These are phyloP conservation scores for Raja brachyura DNA, from an alignment of 2,113 vertebrate species.

Conservation along the genomic window DNA sequence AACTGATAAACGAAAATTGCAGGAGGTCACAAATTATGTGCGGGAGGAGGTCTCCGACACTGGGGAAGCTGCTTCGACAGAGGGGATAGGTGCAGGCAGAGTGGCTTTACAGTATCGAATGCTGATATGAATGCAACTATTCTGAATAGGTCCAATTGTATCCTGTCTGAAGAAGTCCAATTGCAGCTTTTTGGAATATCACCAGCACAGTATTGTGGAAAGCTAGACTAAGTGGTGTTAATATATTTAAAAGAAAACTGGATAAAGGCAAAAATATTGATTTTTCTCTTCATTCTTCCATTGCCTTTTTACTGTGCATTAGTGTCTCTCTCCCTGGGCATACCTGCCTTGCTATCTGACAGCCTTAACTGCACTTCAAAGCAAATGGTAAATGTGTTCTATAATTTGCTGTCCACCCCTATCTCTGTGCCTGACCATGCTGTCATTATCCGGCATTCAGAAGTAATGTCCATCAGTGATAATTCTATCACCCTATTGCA, in stretches of 20 bases:
- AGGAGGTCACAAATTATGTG: neutral
- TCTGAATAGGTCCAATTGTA: neutral
- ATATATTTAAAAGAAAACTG: neutral
- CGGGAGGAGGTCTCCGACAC: neutral
- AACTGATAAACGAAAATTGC: too few relatives aligned
- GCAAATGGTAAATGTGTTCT: neutral
- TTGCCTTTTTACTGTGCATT: neutral
- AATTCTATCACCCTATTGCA: neutral
- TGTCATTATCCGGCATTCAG: neutral
- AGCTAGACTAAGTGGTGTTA: neutral
- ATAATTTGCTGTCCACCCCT: neutral
- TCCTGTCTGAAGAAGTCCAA: neutral
- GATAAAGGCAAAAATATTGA: neutral
- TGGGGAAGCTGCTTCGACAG: too few relatives aligned
- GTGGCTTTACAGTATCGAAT: neutral
- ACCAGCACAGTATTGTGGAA: neutral
- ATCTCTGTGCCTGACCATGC: neutral
- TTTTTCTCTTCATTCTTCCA: neutral
- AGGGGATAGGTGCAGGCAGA: neutral
- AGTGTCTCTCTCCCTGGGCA: too few relatives aligned
- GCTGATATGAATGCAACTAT: neutral
- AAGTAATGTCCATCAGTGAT: neutral
- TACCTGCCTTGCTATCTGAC: neutral
- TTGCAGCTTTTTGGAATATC: neutral
- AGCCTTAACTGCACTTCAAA: neutral